These are phyloP conservation scores for Nematostella vectensis DNA, from an alignment of 92 coral and sea anemone species.

Conservation along the genomic window DNA sequence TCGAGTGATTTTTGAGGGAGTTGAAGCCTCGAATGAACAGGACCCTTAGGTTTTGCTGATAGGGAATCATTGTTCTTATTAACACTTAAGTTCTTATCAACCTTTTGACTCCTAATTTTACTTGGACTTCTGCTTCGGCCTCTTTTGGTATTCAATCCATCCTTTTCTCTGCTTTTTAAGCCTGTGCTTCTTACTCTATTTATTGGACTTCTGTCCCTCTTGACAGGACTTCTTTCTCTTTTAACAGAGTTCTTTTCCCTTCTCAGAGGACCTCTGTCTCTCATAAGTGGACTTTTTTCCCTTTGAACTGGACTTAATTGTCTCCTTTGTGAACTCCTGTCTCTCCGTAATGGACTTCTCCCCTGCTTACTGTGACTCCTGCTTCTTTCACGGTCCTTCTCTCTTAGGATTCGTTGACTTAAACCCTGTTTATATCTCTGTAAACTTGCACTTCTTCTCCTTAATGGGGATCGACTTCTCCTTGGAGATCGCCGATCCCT, in stretches of 20 bases:
- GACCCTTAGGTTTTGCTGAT: no score
- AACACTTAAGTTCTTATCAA: no score
- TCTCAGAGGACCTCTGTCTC: conserved; percentile 10
- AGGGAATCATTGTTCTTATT: no score
- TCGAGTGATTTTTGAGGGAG: no score
- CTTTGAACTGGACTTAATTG: not conserved
- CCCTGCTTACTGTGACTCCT: conserved; percentile 12
- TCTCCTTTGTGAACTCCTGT: not conserved
- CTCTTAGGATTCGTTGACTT: no score
- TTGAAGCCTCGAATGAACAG: not conserved
- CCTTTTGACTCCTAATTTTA: conserved; percentile 21
- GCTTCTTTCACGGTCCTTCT: conserved; percentile 2
- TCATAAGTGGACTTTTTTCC: conserved; percentile 6
- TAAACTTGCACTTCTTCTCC: conserved; percentile 17
- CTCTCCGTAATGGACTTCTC: conserved; percentile 1
- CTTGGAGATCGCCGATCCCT: conserved; percentile 2
- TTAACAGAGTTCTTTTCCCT: not conserved
- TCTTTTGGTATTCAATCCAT: not conserved
- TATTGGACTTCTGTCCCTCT: conserved; percentile 7
- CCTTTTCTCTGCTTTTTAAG: not conserved
- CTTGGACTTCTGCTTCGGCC: conserved; percentile 16
- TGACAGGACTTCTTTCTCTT: conserved; percentile 3
- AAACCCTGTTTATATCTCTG: not conserved
- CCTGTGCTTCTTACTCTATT: conserved; percentile 11
- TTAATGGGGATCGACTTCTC: conserved; percentile 2